Evolutionary conservation across 2,888 invertebrate species (phyloP), one percentile per base, ranked within the genome.

Genomic region (Rugalucina vietnamica): DNA sequence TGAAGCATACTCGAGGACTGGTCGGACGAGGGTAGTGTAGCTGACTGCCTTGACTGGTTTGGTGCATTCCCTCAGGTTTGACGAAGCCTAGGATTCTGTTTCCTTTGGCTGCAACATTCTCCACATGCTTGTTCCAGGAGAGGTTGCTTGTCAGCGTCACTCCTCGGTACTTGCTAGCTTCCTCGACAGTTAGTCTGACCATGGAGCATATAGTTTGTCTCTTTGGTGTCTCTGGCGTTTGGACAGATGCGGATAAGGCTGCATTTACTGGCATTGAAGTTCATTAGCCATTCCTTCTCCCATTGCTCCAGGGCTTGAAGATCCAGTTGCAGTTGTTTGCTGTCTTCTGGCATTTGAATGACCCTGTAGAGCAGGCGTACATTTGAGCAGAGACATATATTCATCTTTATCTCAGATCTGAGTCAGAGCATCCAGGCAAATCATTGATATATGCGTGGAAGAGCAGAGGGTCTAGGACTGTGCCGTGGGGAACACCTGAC

Each of bases 381-480:
- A 50, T 82, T 71, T n/a, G 71, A 75, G 39, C 79, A 82, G n/a
- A 82, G 65, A 49, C 65, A 69, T n/a, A 82, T 60, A 2, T 60
- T 60, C n/a, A n/a, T n/a, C n/a, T n/a, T n/a, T n/a, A n/a, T n/a
- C n/a, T n/a, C n/a, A n/a, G n/a, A n/a, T n/a, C n/a, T n/a, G n/a
- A n/a, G n/a, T n/a, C n/a, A n/a, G n/a, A n/a, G 14, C 50, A 29
- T 21, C 80, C 50, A 97, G 82, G 76, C 43, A 79, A 57, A 60
- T 82, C 70, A 54, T 79, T 82, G 12, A 79, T 82, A 24, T 79
- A 77, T 54, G 71, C 72, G 10, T 79, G 34, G 54, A 82, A 82
- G 4, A 76, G 37, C 1, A 76, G 10, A 0, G 83, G 76, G 49
- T 79, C 72, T 1, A 83, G 75, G 18, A 83, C 76, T 0, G 83